Evolutionary conservation across 1,140 invertebrate genomes (phyloP).

Genomic region (Aphelenchoides fujianensis): DNA sequence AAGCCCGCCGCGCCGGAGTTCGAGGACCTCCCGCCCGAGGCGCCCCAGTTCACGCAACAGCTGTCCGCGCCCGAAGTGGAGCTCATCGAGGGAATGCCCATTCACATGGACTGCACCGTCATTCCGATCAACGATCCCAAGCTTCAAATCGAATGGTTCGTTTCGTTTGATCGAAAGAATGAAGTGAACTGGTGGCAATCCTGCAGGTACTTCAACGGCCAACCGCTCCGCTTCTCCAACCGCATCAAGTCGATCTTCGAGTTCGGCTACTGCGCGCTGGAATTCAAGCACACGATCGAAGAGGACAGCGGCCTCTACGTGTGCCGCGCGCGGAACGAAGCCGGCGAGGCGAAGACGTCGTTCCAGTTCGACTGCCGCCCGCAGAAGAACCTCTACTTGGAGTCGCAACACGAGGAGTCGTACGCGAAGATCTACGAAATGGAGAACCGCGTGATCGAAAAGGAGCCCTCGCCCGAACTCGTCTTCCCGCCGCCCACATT

Average conservation of each 20-base stretch:
- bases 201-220: conserved; percentile 42
- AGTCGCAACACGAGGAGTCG: conserved; percentile 76
- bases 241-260: conserved; percentile 88
- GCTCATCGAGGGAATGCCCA: conserved; percentile 75
- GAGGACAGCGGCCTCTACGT: conserved; percentile 95
- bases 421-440: conserved; percentile 78
- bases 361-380: conserved; percentile 71
- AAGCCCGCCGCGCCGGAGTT: conserved; percentile 64
- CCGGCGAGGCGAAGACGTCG: conserved; percentile 88
- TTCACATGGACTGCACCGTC: conserved; percentile 88
- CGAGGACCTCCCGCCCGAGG: conserved; percentile 48
- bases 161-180: conserved; percentile 4
- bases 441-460: conserved; percentile 44
- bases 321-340: conserved; percentile 81
- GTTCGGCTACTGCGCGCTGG: conserved; percentile 87
- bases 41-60: conserved; percentile 57
- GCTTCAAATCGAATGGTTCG: conserved; percentile 63
- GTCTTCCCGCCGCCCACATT: conserved; percentile 55
- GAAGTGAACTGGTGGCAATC: neutral
- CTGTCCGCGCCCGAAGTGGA: conserved; percentile 47
- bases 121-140: conserved; percentile 92
- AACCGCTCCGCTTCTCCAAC: conserved; percentile 68
- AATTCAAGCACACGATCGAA: conserved; percentile 73
- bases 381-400: conserved; percentile 58
- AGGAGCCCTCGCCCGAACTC: conserved; percentile 46